Evolutionary conservation across 2,797 vertebrate genomes (phyloP).

Genomic region (Austrolebias charrua): DNA sequence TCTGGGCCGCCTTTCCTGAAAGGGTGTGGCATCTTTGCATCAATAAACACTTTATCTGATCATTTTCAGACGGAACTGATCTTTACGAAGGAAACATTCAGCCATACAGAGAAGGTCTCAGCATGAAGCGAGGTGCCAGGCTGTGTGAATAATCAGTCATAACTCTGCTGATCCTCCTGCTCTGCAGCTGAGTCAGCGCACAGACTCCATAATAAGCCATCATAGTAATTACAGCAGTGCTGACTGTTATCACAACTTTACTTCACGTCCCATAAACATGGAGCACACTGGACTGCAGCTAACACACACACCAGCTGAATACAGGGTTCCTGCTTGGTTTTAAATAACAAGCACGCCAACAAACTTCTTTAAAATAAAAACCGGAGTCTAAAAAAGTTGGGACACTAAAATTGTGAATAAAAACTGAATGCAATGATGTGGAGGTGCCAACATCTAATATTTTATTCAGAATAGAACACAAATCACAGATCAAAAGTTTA

Average conservation of each 20-base stretch:
- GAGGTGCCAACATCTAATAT: too few species aligned
- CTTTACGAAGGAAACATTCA: neutral
- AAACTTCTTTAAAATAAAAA: slow-evolving; percentile 1
- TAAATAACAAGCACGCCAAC: neutral
- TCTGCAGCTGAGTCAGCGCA: slow-evolving; percentile 50
- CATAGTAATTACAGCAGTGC: slow-evolving; percentile 50
- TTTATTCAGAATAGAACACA: too few species aligned
- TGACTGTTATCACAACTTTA: slow-evolving; percentile 47
- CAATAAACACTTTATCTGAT: slow-evolving; percentile 6
- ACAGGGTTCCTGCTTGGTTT: slow-evolving; percentile 11
- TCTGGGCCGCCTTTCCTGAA: neutral
- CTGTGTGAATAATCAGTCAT: slow-evolving; percentile 30
- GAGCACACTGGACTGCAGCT: slow-evolving; percentile 26
- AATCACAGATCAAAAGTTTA: too few species aligned
- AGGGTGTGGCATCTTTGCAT: neutral
- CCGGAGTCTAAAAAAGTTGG: too few species aligned
- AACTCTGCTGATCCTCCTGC: slow-evolving; percentile 20
- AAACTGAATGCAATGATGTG: too few species aligned
- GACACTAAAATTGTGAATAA: too few species aligned
- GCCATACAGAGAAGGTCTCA: neutral
- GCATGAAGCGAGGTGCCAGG: slow-evolving; percentile 2
- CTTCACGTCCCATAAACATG: slow-evolving; percentile 27
- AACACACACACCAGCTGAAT: slow-evolving; percentile 24
- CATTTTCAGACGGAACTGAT: neutral
- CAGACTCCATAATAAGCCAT: slow-evolving; percentile 48